Evolutionary conservation across 2,113 vertebrate species (phyloP).

Genomic region (Daubentonia madagascariensis): DNA sequence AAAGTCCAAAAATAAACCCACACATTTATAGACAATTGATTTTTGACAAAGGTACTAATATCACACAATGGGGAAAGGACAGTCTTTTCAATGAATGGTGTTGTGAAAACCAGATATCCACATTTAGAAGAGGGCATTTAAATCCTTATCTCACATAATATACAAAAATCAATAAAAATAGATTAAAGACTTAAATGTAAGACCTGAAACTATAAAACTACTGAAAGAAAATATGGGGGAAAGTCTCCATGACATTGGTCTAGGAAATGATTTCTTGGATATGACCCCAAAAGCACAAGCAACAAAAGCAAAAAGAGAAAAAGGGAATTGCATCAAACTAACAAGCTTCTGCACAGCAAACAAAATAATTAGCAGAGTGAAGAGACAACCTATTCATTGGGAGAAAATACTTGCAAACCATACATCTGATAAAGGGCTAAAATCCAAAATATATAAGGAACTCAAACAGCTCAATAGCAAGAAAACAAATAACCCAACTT

Average conservation of each 20-base stretch:
- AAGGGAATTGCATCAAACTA: not conserved
- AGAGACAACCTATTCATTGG: too few relatives aligned
- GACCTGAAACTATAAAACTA: not conserved
- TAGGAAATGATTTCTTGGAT: not conserved
- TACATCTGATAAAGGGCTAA: not conserved
- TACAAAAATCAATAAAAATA: not conserved
- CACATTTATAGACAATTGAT: not conserved
- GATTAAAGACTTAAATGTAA: not conserved
- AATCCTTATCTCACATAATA: not conserved
- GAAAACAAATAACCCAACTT: not conserved
- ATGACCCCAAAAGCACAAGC: not conserved
- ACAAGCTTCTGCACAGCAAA: not conserved
- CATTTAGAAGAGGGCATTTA: not conserved
- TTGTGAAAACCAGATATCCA: not conserved
- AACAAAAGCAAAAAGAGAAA: not conserved
- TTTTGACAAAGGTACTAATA: not conserved
- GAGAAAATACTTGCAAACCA: not conserved
- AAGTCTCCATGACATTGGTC: not conserved
- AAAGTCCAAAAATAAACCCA: not conserved
- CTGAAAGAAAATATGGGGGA: not conserved
- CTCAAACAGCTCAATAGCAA: not conserved
- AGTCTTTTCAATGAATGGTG: not conserved
- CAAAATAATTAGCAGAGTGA: too few relatives aligned
- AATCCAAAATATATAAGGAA: not conserved
- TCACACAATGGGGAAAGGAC: not conserved